phyloP scores from a whole-genome alignment of 2,113 vertebrate species.

The Micronycteris hirsuta region DNA sequence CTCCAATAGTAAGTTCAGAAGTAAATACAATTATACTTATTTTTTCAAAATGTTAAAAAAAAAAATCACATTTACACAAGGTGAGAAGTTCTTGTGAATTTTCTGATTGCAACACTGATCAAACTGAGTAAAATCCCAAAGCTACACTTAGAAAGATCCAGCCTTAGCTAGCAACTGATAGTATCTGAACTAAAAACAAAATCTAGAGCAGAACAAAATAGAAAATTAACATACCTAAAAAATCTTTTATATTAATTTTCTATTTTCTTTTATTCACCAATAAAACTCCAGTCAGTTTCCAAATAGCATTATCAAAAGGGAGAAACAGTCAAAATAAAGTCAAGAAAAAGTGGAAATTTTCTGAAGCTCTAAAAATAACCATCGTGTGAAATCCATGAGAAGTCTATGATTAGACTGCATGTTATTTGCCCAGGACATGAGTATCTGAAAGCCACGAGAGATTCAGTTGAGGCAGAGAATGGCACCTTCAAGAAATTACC shows the following conservation, averaged over 20 bases:
- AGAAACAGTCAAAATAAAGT: constrained; percentile 65
- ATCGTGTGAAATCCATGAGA: constrained; percentile 28
- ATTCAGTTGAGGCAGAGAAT: background rate
- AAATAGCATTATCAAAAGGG: constrained; percentile 57
- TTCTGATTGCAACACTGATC: constrained; percentile 74
- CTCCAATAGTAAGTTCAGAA: constrained; percentile 65
- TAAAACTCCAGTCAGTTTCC: constrained; percentile 31
- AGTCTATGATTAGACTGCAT: background rate
- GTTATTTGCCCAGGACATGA: constrained; percentile 21
- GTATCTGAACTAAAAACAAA: constrained; percentile 44
- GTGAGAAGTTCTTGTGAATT: constrained; percentile 70
- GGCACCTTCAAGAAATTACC: background rate
- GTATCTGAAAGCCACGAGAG: constrained; percentile 17
- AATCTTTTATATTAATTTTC: constrained; percentile 59
- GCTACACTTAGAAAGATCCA: constrained; percentile 61
- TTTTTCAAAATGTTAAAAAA: constrained; percentile 1
- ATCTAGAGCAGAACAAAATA: constrained; percentile 14
- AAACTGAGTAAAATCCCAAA: constrained; percentile 68
- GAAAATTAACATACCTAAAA: constrained; percentile 52
- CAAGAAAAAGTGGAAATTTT: constrained; percentile 63
- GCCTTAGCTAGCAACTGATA: constrained; percentile 45
- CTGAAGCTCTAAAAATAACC: constrained; percentile 46
- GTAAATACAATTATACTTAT: background rate
- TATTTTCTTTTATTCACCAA: constrained; percentile 53
- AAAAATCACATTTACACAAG: constrained; percentile 61